Base-by-base conservation (phyloP, 2,797 vertebrate genomes). In the Pangasius macronema region DNA sequence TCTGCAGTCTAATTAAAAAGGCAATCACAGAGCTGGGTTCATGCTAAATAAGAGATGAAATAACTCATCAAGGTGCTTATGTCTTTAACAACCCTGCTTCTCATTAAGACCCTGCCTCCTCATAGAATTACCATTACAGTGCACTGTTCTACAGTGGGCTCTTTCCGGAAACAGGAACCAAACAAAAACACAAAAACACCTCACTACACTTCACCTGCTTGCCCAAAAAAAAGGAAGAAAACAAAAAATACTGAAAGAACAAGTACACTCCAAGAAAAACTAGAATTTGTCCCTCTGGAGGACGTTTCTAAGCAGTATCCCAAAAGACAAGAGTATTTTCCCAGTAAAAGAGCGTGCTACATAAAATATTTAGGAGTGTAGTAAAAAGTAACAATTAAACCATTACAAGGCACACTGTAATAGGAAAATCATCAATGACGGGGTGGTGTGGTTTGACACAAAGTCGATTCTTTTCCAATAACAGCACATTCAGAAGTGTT, bases 1-100 rank as follows among this genome's bases (percentile, higher is more conserved):
- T 91, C 87, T 91, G 89, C 86, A 86, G 85, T 87, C 87, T 92
- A 89, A 90, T 92, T 92, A 91, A 92, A 92, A 92, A 86, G 88
- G 75, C 85, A 87, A 88, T 92, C 88, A 89, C 76, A 83, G 85
- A 88, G 88, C 83, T 82, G 83, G 68, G 86, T 85, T 89, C 86
- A 85, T 91, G 89, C 83, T 89, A 89, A 91, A 89, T 88, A 88
- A 90, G 90, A 92, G 83, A 90, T 89, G 82, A 88, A 89, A 91
- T 87, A 91, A 89, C 90, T 90, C 90, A 92, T 91, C 88, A 91
- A 87, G 90, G 82, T 85, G 89, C 90, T 91, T 87, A 89, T 82
- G 88, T 87, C 84, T 89, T 89, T 88, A 91, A 89, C 88, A 87
- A 79, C 87, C 88, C 89, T 73, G 72, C 82, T 85, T 82, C 88